These are phyloP conservation scores for Amphipyra berbera DNA, from an alignment of 2,888 invertebrate genomes.

Conservation along the genomic window DNA sequence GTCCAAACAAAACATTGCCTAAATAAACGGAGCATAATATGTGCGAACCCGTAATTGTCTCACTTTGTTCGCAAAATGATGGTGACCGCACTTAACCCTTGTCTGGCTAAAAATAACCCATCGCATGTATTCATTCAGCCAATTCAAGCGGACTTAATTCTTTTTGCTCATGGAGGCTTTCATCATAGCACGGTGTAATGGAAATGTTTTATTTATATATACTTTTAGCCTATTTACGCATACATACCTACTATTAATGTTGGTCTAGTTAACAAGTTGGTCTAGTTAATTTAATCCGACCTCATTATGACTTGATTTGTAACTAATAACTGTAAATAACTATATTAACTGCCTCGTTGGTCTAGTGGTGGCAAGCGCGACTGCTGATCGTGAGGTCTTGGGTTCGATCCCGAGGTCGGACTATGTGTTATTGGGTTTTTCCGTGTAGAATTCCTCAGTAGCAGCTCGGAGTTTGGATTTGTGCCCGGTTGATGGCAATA, in stretches of 20 bases:
- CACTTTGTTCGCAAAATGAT: slow-evolving; percentile 51
- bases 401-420: no score
- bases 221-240: slow-evolving; percentile 31
- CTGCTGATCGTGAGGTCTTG: no score
- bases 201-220: slow-evolving; percentile 48
- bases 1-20: slow-evolving; percentile 45
- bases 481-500: no score
- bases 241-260: slow-evolving; percentile 1
- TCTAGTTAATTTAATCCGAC: background rate
- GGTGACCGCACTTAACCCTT: slow-evolving; percentile 63
- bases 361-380: no score
- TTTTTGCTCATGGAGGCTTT: slow-evolving; percentile 51
- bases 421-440: no score
- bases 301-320: no score
- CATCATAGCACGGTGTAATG: slow-evolving; percentile 53
- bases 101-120: slow-evolving; percentile 63
- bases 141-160: slow-evolving; percentile 59
- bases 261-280: background rate
- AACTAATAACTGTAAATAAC: no score
- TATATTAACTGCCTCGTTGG: no score
- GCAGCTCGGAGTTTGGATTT: no score
- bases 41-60: slow-evolving; percentile 50
- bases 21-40: slow-evolving; percentile 48
- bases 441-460: no score
- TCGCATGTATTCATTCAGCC: slow-evolving; percentile 59